Base-by-base conservation (phyloP, 2,888 invertebrate species). In the Agrochola lychnidis region DNA sequence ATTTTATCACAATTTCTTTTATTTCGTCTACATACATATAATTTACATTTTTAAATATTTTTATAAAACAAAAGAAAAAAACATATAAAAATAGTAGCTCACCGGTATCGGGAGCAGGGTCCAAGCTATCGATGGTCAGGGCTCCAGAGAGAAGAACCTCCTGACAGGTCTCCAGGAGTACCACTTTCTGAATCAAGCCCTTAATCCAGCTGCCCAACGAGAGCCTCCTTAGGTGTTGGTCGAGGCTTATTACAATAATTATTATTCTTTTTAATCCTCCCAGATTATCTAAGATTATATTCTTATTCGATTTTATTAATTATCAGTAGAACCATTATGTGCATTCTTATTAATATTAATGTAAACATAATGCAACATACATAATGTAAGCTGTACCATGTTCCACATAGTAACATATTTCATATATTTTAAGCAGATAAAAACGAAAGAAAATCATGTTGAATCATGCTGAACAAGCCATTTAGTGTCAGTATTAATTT, bases 381-480 rank as follows among this genome's bases (percentile, higher is more conserved):
- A n/a, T 30, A 30, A 30, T 2, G 16, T 30, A 61, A 9, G 30
- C 57, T 42, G 22, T 61, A 45, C 25, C 2, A 25, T n/a, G 3
- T 14, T 45, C 22, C 22, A 45, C 30, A 56, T 48, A 62, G n/a
- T 70, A 62, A 53, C 57, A 59, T 16, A 16, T 19, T 61, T 68
- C 36, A 51, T 51, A 4, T 78, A 30, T n/a, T 30, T 6, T 36
- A 12, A 22, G 4, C 25, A 61, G 25, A 40, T 25, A 22, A 68
- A 66, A 25, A 4, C 2, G 40, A 16, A 45, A 59, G 5, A 25
- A n/a, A 56, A 79, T 71, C 22, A 19, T 70, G 53, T 40, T 77
- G 30, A 78, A 62, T 70, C 71, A 79, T 63, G 40, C 14, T 71
- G 36, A 56, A 70, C 10, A 70, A 53, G 30, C 62, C 0, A 57